Percentiles rank a stretch among this genome's conserved stretches.
Conservation (phyloP, 2,888 invertebrate species). For the Eucera pruinosa region DNA sequence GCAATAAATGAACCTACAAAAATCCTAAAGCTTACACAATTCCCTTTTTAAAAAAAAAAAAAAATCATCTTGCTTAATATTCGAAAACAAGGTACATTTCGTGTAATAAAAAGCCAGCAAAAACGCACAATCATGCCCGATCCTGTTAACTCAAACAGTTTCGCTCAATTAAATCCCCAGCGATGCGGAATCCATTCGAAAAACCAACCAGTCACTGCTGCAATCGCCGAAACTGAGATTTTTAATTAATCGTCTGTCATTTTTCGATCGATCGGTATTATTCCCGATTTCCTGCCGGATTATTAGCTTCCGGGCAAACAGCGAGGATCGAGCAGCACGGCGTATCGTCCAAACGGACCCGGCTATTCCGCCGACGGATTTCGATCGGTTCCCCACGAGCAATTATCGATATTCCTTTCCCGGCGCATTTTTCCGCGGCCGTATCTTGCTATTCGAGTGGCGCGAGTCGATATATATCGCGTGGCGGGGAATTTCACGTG, state of each 20-base stretch:
- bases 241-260: constrained; percentile 27
- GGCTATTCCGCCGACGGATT: constrained; percentile 12
- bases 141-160: background rate
- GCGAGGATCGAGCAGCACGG: constrained; percentile 14
- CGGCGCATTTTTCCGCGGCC: constrained; percentile 32
- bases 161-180: constrained; percentile 4
- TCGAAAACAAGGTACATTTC: background rate
- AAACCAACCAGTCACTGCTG: background rate
- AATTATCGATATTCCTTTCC: constrained; percentile 48
- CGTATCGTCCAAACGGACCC: background rate
- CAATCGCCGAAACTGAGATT: constrained; percentile 5
- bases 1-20: too few species aligned
- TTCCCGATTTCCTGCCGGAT: constrained; percentile 19
- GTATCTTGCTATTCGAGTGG: constrained; percentile 44
- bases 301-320: constrained; percentile 34
- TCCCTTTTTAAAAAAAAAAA: too few species aligned
- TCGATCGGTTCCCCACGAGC: constrained; percentile 48
- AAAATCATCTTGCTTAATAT: background rate
- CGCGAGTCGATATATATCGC: constrained; percentile 38
- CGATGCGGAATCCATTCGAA: background rate
- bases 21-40: too few species aligned
- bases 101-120: too few species aligned
- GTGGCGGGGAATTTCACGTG: constrained; percentile 64
- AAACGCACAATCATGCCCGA: background rate
- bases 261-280: constrained; percentile 17